phyloP scores from a whole-genome alignment of 2,113 vertebrate genomes.

The Brienomyrus longianalis region DNA sequence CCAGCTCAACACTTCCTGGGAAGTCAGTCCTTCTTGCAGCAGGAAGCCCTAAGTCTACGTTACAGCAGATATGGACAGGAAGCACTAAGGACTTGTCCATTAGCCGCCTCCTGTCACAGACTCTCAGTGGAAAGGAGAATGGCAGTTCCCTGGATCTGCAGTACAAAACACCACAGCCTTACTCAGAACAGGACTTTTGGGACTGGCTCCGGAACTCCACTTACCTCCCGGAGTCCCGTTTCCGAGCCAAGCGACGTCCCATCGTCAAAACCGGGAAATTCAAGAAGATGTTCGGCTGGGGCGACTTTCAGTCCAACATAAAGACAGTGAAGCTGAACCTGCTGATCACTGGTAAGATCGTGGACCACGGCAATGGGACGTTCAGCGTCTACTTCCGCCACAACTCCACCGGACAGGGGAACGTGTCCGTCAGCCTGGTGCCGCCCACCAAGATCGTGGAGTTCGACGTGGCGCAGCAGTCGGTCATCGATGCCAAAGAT shows the following conservation, averaged over 20 bases:
- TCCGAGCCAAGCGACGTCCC: conserved; percentile 78
- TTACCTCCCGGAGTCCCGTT: conserved; percentile 70
- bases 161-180: conserved; percentile 75
- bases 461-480: conserved; percentile 87
- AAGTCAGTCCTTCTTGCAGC: conserved; percentile 71
- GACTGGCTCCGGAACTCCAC: conserved; percentile 85
- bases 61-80: conserved; percentile 83
- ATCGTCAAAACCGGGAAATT: conserved; percentile 94
- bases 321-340: conserved; percentile 95
- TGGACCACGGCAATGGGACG: conserved; percentile 95
- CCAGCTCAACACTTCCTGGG: conserved; percentile 68
- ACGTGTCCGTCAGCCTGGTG: conserved; percentile 89
- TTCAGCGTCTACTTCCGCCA: conserved; percentile 98
- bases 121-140: conserved; percentile 76
- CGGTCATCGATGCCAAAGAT: conserved; percentile 89
- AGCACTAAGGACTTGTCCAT: conserved; percentile 82
- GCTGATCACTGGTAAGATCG: conserved; percentile 95
- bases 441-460: conserved; percentile 95
- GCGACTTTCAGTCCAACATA: conserved; percentile 97
- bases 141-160: conserved; percentile 78
- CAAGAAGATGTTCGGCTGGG: conserved; percentile 99
- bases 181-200: conserved; percentile 84
- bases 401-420: conserved; percentile 94
- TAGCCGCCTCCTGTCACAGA: conserved; percentile 84
- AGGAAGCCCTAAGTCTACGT: conserved; percentile 74